A percentile compares a stretch with the other conserved stretches of the same genome.
phyloP scores from a whole-genome alignment of 53 echinoderm and acorn worm species.

The Astropecten irregularis region DNA sequence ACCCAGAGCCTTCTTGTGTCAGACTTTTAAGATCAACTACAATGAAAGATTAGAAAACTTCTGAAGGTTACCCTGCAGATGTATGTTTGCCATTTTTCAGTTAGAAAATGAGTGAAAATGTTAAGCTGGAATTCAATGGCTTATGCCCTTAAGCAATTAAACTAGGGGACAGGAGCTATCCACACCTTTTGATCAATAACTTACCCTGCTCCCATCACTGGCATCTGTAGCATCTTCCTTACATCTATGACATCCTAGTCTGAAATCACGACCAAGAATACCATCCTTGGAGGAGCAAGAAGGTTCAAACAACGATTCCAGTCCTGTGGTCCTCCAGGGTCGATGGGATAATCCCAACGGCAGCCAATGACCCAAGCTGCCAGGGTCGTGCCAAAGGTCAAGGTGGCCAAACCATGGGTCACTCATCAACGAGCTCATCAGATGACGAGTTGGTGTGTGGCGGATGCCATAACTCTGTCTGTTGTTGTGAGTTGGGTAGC shows the following conservation, averaged over 20 bases:
- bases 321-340: neutral
- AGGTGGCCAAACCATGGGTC: conserved; percentile 26
- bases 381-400: conserved; percentile 46
- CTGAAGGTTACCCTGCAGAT: too few relatives aligned
- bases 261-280: neutral
- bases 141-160: too few relatives aligned
- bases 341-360: neutral
- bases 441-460: neutral
- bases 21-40: too few relatives aligned
- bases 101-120: too few relatives aligned
- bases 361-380: conserved; percentile 1
- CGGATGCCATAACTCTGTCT: neutral
- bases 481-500: neutral
- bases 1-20: too few relatives aligned
- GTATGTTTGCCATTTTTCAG: too few relatives aligned
- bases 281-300: neutral
- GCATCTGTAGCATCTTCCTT: neutral
- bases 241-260: neutral
- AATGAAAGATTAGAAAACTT: too few relatives aligned
- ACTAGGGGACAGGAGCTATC: too few relatives aligned
- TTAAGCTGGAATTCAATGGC: too few relatives aligned
- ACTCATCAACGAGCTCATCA: neutral
- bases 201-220: neutral
- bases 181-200: neutral
- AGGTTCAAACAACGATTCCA: neutral